Evolutionary conservation across 2,797 vertebrate genomes (phyloP), one percentile per base, ranked within the genome.

Genomic region (Linurgus olivaceus): DNA sequence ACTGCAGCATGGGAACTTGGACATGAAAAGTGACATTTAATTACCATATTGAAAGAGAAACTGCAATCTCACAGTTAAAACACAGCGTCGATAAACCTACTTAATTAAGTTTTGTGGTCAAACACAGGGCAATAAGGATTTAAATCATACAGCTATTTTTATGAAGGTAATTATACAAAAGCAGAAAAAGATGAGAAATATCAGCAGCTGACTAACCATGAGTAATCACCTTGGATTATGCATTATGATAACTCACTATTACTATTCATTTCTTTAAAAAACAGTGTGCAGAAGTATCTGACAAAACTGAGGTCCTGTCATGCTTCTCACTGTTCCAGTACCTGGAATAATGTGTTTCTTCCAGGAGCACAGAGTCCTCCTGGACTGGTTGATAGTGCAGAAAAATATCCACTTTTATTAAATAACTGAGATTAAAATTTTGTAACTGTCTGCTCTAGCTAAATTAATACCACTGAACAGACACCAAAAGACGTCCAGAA

Each of bases 201-300:
- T 7, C 58, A 90, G 65, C 4, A 3, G 59, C 70, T 96, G 86
- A 94, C 84, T 91, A 94, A 89, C 40, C 42, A 59, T 89, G 77
- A 95, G 84, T 78, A 94, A 92, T 75, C 70, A 75, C 35, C 45
- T 52, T 67, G 38, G 61, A 90, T 92, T 90, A 77, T 61, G 33
- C 83, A 73, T n/a, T 70, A 88, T 65, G 65, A 77, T 77, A 86
- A 92, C 52, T 86, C 72, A 52, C 16, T 71, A 73, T 63, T 77
- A 55, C 77, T 80, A 55, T 62, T 88, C 2, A 67, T 57, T 80
- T 88, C 73, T 74, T 83, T 42, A 6, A 63, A 67, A 75, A 79
- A 59, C 42, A 71, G 19, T 1, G 7, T 52, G 35, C 78, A 74
- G 44, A 88, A 73, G 17, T 23, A 17, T 24, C 55, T 48, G 50